Base-by-base conservation (phyloP, 1,140 invertebrate species). In the Cydia strobilella region DNA sequence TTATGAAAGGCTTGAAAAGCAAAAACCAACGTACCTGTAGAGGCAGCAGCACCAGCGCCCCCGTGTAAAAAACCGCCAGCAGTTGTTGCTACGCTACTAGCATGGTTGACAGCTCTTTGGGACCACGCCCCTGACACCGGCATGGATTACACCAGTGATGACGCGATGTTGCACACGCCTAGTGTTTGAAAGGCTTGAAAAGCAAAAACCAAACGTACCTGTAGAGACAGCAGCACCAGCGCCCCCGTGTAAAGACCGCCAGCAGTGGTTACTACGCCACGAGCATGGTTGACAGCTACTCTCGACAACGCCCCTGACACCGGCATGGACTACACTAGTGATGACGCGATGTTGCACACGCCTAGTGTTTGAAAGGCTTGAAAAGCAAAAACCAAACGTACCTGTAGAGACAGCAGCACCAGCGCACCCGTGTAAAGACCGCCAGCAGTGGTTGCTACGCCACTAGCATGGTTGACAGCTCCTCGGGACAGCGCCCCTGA, bases 281-380 rank as follows among this genome's bases (percentile, higher is more conserved):
- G 96, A 12, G 96, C 96, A 84, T 97, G 95, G 90, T 98, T 98
- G 5, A 98, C 97, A 45, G 97, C 97, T 72, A 97, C 97, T 59
- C 96, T 93, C n/a, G 96, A 96, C 45, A 97, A 94, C 15, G 95
- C 96, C 71, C 96, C 97, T 63, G 97, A 97, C 27, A 98, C 95
- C 12, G 97, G 97, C 94, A 97, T 97, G 0, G 97, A 97, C 9
- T 95, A 95, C 15, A 98, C 96, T 87, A 98, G 97, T 3, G 97
- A 96, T 12, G 97, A 97, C 12, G 96, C 89, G 39, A 98, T 94
- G 92, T 98, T 99, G 85, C 96, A 97, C 5, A 95, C 84, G 27
- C 97, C 97, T 72, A 97, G n/a, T n/a, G n/a, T n/a, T n/a, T n/a
- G n/a, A n/a, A n/a, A n/a, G 31, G 45, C 23, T 12, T 10, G 3